Evolutionary conservation across 2,888 invertebrate species (phyloP).

Genomic region (Rotaria macrura): DNA sequence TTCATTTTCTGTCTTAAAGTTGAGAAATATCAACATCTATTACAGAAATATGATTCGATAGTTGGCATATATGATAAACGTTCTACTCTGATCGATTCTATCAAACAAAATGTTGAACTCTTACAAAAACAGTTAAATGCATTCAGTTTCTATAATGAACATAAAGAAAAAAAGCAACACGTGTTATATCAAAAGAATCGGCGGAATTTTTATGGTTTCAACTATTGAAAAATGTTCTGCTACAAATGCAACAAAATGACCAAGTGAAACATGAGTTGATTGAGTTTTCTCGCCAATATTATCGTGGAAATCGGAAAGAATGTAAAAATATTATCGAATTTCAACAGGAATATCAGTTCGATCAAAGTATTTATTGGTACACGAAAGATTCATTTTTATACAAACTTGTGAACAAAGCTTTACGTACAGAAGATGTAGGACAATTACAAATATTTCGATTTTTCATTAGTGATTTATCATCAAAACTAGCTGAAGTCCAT

Average conservation of each 20-base stretch:
- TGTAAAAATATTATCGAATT: neutral
- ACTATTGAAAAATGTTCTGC: neutral
- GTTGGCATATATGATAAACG: neutral
- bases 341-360: neutral
- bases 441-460: neutral
- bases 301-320: neutral
- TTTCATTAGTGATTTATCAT: neutral
- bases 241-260: neutral
- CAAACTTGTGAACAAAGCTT: neutral
- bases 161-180: neutral
- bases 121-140: neutral
- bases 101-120: neutral
- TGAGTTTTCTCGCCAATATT: neutral
- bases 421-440: neutral
- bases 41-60: neutral
- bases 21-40: neutral
- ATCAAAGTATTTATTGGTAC: neutral
- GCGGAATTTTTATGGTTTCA: neutral
- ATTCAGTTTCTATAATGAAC: neutral
- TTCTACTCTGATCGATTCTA: neutral
- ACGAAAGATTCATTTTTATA: neutral
- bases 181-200: neutral
- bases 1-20: neutral
- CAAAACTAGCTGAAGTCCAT: neutral
- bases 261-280: neutral